Percentiles rank a stretch among this genome's conserved stretches.
phyloP scores from a whole-genome alignment of 1,140 invertebrate species.

The Nasonia vitripennis region DNA sequence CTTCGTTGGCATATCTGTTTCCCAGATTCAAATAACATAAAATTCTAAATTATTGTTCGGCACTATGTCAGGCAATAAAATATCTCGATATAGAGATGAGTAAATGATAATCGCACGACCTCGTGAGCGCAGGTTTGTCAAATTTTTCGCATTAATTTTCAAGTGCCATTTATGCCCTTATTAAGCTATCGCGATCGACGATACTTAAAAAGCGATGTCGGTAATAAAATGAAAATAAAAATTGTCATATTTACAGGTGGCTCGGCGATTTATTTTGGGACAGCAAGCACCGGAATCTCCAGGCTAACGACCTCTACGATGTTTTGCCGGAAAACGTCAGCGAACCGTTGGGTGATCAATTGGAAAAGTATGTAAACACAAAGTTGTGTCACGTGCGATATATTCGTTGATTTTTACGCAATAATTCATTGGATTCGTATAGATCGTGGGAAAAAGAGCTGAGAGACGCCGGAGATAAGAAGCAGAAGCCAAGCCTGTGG shows the following conservation, averaged over 20 bases:
- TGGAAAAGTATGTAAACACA: conserved; percentile 75
- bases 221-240: background rate
- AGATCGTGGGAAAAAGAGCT: conserved; percentile 65
- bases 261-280: conserved; percentile 50
- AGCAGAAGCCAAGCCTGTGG: conserved; percentile 61
- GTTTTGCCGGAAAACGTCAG: conserved; percentile 76
- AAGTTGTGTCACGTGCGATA: background rate
- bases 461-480: conserved; percentile 60
- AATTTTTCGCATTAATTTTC: background rate
- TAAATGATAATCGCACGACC: too few species aligned
- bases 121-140: too few species aligned
- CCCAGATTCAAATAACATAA: too few species aligned
- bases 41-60: too few species aligned
- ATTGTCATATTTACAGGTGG: conserved; percentile 52
- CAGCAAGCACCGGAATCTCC: conserved; percentile 49
- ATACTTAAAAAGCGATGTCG: too few species aligned
- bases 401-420: background rate
- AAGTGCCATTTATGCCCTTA: background rate
- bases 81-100: too few species aligned
- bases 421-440: background rate
- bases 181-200: too few species aligned
- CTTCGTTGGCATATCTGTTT: too few species aligned
- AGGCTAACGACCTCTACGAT: conserved; percentile 61
- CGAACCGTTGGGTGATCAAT: conserved; percentile 75
- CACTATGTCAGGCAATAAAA: too few species aligned